Evolutionary conservation across 2,113 vertebrate species (phyloP), one percentile per base, ranked within the genome.

Genomic region (Cryptoleucopteryx plumbea): DNA sequence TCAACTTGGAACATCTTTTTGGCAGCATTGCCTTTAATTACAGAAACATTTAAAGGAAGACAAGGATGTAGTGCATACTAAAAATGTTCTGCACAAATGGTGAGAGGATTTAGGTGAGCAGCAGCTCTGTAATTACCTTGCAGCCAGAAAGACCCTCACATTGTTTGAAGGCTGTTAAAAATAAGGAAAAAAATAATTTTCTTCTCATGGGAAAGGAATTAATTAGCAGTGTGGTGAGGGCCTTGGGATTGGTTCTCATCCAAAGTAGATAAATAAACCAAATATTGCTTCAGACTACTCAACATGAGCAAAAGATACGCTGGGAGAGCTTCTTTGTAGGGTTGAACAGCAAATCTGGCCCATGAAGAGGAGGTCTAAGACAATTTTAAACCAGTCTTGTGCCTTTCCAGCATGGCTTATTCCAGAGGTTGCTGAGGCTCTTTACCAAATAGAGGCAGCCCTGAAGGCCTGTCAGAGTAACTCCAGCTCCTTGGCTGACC

Each of bases 111-210:
- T 96, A 95, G 70, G 95, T 95, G 86, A 95, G 53, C 77, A 85
- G 74, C 42, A 91, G 86, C 66, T 93, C 91, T 95, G 88, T 96
- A 97, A 95, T 94, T 97, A 97, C 95, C 66, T 95, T 95, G 91
- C 81, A 97, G 81, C 53, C 73, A 95, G 78, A 93, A 94, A 85
- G 91, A 94, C 78, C 95, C 61, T 93, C 66, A 58, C 34, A 32
- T 89, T 84, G 34, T 93, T 83, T 12, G 66, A 95, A 95, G 66
- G 38, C 89, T 80, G 93, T 95, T 97, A 87, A 94, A 94, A 97
- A 93, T 77, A 95, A 85, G 61, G 84, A 89, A 87, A 95, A 53
- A 93, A 93, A 86, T 82, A 45, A 90, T 94, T 93, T 93, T 85
- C 86, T 93, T 91, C 94, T 94, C 84, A 40, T 73, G 86, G 89